Base-by-base conservation (phyloP, 2,113 vertebrate species). In the Ictidomys tridecemlineatus region DNA sequence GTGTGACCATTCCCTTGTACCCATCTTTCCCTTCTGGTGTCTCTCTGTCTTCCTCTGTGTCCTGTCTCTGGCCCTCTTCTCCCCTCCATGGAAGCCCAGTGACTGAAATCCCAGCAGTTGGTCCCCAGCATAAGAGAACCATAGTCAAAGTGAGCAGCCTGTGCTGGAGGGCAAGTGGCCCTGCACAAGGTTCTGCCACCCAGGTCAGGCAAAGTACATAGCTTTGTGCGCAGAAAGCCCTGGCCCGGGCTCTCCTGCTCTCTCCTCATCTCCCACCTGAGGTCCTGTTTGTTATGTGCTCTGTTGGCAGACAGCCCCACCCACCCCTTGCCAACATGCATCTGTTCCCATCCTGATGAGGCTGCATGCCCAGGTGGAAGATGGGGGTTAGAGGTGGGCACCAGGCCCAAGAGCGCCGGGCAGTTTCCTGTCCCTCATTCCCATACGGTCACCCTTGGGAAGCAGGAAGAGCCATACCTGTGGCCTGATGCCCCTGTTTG, bases 181-280 rank as follows among this genome's bases (percentile, higher is more conserved):
- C 86, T 9, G 30, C 8, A 1, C 34, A 45, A 45, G 51, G 37
- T 48, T 74, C 37, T 72, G 48, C 48, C 69, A 5, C 37, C 63
- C 58, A 39, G 74, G 53, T 42, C 58, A 39, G 26, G 34, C 45
- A 37, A 32, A 39, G 17, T 30, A 58, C 14, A 1, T 5, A 51
- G 72, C 65, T 1, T 18, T 1, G 10, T 30, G 51, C 65, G 83
- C 24, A 14, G 45, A 7, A n/a, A 5, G 42, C 45, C 83, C 93
- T 56, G 70, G 26, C 89, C 51, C 28, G 34, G 88, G 63, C 20
- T 84, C 39, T 56, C 42, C 45, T 73, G 88, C 82, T 83, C 91
- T 92, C 84, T 93, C 93, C 92, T 79, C 39, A 72, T 85, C 74
- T 32, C 86, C 63, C 17, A 91, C 86, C 86, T 48, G 34, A 95